Evolutionary conservation across 2,888 invertebrate species (phyloP), one percentile per base, ranked within the genome.

Genomic region (Lithophane semibrunnea): DNA sequence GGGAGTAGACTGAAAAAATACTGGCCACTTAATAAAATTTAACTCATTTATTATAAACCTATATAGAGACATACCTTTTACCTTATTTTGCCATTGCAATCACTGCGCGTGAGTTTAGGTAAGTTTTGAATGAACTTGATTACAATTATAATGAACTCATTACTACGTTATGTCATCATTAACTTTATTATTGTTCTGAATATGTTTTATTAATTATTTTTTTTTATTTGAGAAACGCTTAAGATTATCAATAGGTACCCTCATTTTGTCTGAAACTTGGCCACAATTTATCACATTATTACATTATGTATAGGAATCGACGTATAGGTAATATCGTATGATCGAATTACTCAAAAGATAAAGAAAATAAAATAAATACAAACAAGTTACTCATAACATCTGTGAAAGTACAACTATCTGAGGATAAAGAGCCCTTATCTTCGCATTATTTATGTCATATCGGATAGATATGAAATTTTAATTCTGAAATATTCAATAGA

Each of bases 371-470:
- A 84, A 69, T 24, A 70, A 80, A 64, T 29, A 76, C 29, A 68
- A 72, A 82, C 67, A 85, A 82, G 73, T 73, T 60, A 80, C 64
- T n/a, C 3, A 21, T 54, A 29, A 29, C 56, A 74, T 61, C 29
- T 49, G 86, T 75, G 83, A 86, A 85, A 86, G 86, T 78, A 82
- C 21, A 42, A 44, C 67, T 52, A 76, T 49, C 77, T 61, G 24
- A 49, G 65, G 54, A 78, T 82, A 82, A 72, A 24, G 60, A 76
- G 12, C 5, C 64, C n/a, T 76, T 81, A 83, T 82, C 72, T 37
- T 68, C 21, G 16, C 54, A 61, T 73, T 69, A 73, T 63, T 58
- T 16, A 29, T 70, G 24, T 85, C 63, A 82, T 72, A 65, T 66
- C 67, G 54, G 37, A 44, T 21, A 58, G 29, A 67, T 73, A 63